phyloP scores from a whole-genome alignment of 2,888 invertebrate species.

The Oxycera nigricornis region DNA sequence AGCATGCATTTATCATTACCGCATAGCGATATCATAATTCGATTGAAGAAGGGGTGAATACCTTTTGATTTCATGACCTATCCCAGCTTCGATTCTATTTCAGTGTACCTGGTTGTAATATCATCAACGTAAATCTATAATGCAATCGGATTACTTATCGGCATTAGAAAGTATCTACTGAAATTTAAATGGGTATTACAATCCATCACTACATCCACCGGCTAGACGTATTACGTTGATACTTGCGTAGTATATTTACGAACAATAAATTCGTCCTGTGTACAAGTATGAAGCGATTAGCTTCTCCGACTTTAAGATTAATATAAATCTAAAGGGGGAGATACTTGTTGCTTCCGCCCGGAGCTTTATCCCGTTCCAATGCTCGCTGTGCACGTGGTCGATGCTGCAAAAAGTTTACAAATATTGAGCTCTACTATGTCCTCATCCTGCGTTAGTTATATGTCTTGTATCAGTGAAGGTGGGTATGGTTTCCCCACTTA shows the following conservation, averaged over 20 bases:
- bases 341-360: slow-evolving; percentile 29
- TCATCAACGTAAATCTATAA: neutral
- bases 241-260: neutral
- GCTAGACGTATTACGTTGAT: neutral
- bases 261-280: neutral
- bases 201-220: neutral
- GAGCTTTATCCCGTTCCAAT: slow-evolving; percentile 3
- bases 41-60: no score
- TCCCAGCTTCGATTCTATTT: neutral
- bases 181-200: neutral
- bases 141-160: neutral
- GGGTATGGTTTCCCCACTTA: neutral
- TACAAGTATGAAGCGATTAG: neutral
- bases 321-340: neutral
- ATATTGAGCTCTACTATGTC: neutral
- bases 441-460: neutral
- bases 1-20: no score
- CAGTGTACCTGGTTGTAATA: neutral
- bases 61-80: neutral
- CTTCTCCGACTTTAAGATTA: neutral
- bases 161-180: neutral
- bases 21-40: no score
- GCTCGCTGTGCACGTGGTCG: slow-evolving; percentile 18
- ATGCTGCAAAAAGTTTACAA: slow-evolving; percentile 7
- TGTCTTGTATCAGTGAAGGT: neutral